Evolutionary conservation across 2,888 invertebrate species (phyloP).

Genomic region (Lasioglossum malachurum): DNA sequence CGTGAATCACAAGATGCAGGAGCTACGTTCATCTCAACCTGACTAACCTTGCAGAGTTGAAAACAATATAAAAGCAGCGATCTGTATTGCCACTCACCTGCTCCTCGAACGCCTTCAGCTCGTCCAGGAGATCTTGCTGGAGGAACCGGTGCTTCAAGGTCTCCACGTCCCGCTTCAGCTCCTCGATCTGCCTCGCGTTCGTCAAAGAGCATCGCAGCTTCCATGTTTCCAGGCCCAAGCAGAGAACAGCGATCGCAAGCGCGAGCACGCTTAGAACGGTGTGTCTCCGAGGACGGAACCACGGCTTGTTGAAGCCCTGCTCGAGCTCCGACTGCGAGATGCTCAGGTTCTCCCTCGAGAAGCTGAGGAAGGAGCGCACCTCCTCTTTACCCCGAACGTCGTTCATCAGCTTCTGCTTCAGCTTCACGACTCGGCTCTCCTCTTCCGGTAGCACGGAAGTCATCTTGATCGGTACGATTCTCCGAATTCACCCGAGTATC

Average conservation of each 20-base stretch:
- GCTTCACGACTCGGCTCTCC: conserved; percentile 61
- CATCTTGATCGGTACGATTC: conserved; percentile 58
- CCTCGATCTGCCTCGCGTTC: conserved; percentile 77
- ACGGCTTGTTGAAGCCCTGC: conserved; percentile 76
- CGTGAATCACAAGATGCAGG: background rate
- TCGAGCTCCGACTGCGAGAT: conserved; percentile 80
- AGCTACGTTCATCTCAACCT: too few species aligned
- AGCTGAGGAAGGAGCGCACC: conserved; percentile 77
- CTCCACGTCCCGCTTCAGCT: conserved; percentile 78
- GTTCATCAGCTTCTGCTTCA: conserved; percentile 71
- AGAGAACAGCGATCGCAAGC: conserved; percentile 74
- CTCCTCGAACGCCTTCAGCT: conserved; percentile 81
- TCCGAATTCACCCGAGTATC: background rate
- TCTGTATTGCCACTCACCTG: conserved; percentile 73
- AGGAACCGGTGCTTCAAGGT: conserved; percentile 78
- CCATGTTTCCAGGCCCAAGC: conserved; percentile 78
- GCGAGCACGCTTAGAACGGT: conserved; percentile 75
- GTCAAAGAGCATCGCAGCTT: conserved; percentile 73
- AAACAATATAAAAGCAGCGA: too few species aligned
- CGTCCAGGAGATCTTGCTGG: conserved; percentile 79
- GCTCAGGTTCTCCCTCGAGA: conserved; percentile 81
- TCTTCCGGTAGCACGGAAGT: conserved; percentile 73
- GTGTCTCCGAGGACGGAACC: conserved; percentile 66
- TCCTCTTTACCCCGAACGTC: conserved; percentile 72
- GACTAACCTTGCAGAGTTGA: too few species aligned